Percentiles rank a stretch among this genome's conserved stretches.
These are phyloP conservation scores for Dicaeum eximium DNA, from an alignment of 2,113 vertebrate species.

Conservation along the genomic window DNA sequence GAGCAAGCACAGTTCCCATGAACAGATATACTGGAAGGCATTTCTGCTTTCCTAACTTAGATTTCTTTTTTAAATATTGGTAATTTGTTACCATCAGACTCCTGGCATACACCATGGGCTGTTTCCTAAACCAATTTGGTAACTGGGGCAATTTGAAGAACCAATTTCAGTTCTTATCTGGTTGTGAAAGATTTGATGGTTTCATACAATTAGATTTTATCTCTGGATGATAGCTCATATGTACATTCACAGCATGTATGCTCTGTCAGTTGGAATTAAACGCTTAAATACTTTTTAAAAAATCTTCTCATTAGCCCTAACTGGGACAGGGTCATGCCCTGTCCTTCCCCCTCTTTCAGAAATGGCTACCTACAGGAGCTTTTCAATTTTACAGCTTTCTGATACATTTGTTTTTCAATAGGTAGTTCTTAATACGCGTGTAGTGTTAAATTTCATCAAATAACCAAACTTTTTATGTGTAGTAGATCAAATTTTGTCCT, in stretches of 20 bases:
- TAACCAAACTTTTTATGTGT: neutral
- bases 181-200: neutral
- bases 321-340: neutral
- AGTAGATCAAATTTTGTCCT: neutral
- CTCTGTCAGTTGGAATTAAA: neutral
- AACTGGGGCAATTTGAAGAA: neutral
- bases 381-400: neutral
- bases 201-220: neutral
- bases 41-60: neutral
- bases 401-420: neutral
- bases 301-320: neutral
- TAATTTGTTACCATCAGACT: neutral
- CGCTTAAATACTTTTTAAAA: neutral
- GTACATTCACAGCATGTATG: neutral
- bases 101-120: neutral
- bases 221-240: neutral
- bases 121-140: neutral
- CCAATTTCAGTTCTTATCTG: neutral
- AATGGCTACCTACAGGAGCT: neutral
- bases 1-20: neutral
- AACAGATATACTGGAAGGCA: neutral
- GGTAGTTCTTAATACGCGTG: neutral
- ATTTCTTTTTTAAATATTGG: neutral
- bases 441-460: neutral
- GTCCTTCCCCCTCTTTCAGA: neutral